Base-by-base conservation (phyloP, 1,140 invertebrate species). In the Drosophila truncata region DNA sequence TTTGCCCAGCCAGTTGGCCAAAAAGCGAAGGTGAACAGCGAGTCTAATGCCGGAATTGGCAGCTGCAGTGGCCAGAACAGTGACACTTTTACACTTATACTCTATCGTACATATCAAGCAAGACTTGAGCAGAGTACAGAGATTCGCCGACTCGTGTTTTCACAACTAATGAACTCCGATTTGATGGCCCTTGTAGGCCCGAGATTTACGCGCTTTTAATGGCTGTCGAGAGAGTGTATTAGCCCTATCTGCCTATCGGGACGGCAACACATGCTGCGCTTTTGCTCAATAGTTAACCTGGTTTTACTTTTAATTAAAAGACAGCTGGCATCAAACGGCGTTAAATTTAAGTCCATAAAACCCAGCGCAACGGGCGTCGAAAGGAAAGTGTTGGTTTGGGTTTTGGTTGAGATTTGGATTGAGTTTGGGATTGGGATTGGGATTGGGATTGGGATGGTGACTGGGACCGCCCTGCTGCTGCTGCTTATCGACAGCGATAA, bases 241-340 rank as follows among this genome's bases (percentile, higher is more conserved):
- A 74, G 78, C 78, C 78, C 50, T 58, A 77, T 76, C 69, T 52
- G 46, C 41, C 44, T 29, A 59, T 70, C 62, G 35, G 27, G 18
- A 47, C n/a, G 44, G 42, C 50, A 61, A 61, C 61, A 72, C 82
- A 80, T 74, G 83, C 77, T 88, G 84, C 58, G 84, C 84, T 84
- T 88, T 88, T 87, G 83, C 84, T 65, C 58, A 88, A 78, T 77
- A 80, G 64, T 87, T 87, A 87, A 87, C 85, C 84, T 69, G 77
- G 57, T 88, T 87, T 88, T 81, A 81, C 77, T 75, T 87, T 88
- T 88, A 88, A 87, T 87, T 87, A 87, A 87, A 87, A 61, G 63
- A 35, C 52, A 70, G 39, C 62, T 55, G 54, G 25, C 61, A 82
- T 54, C 65, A 64, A 83, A 83, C 75, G 66, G 77, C 80, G 72